Base-by-base conservation (phyloP, 2,113 vertebrate genomes). In the Pituophis catenifer region DNA sequence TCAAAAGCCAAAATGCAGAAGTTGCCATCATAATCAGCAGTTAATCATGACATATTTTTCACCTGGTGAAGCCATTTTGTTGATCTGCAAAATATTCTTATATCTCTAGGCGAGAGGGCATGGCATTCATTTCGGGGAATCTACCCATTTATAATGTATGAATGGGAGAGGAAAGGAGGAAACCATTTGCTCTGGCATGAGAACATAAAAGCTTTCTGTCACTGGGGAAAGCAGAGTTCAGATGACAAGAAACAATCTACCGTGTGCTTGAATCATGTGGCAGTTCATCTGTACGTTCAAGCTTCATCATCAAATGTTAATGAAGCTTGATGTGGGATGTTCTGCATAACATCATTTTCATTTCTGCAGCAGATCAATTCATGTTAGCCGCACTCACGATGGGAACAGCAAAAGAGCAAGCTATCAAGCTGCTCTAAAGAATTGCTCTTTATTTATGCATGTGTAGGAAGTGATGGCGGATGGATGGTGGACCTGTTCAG, bases 251-350 rank as follows among this genome's bases (percentile, higher is more conserved):
- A 57, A 33, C n/a, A 55, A 38, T 9, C 88, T 57, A 57, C 19
- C 53, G 19, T 89, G 88, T 38, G 29, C 53, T 57, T 55, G 86
- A 89, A 33, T 17, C 54, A 21, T 57, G n/a, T 57, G 53, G 75
- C 33, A 81, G 33, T 81, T 57, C 17, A 57, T 57, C n/a, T 89
- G 54, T 57, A 89, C 10, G n/a, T 54, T 21, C 53, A 55, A 24
- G 88, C n/a, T 89, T 89, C n/a, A 89, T 33, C 88, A 57, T 53
- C 88, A 89, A 33, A 33, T 89, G n/a, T 88, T 55, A 89, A 89
- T 89, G 88, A 57, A 55, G n/a, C 88, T 33, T 57, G 53, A 89
- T 89, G 26, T 21, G n/a, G 53, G 88, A 89, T 53, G 88, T 38
- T 57, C 12, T 89, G 88, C 53, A 55, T 33, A 57, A 33, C 88